phyloP scores from a whole-genome alignment of 1,140 invertebrate species.

The Phymorhynchus buccinoides region DNA sequence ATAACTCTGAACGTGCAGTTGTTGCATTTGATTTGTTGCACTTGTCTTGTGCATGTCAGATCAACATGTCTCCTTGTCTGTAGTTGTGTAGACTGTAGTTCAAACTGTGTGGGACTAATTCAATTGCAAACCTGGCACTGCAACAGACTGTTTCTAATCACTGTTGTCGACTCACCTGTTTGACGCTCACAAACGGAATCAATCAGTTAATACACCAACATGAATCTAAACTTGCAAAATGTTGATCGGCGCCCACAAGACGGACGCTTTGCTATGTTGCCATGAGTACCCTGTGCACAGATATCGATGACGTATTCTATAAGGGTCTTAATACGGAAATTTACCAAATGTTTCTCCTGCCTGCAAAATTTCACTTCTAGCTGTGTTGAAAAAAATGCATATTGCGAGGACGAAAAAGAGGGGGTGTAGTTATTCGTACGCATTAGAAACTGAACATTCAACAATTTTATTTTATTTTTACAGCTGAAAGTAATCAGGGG shows the following conservation, averaged over 20 bases:
- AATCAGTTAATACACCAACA: neutral
- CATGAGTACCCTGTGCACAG: conserved; percentile 25
- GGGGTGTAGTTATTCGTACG: too few species aligned
- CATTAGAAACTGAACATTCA: too few species aligned
- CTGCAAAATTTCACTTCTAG: too few species aligned
- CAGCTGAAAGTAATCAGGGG: too few species aligned
- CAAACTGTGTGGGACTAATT: neutral
- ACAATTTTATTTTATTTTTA: too few species aligned
- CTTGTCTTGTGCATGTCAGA: too few species aligned
- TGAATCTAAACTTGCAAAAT: neutral
- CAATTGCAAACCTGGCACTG: neutral
- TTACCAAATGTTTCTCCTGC: too few species aligned
- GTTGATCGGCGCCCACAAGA: neutral
- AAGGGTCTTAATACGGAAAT: neutral
- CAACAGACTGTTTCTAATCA: neutral
- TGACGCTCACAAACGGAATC: neutral
- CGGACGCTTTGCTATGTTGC: conserved; percentile 35
- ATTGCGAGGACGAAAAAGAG: too few species aligned
- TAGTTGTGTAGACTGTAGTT: neutral
- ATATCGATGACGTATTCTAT: conserved; percentile 6
- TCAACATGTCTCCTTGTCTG: neutral
- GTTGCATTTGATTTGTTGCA: too few species aligned
- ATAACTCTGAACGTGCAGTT: too few species aligned
- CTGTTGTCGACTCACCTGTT: neutral
- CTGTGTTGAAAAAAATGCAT: too few species aligned